Evolutionary conservation across 2,888 invertebrate species (phyloP).

Genomic region (Suillia variegata): DNA sequence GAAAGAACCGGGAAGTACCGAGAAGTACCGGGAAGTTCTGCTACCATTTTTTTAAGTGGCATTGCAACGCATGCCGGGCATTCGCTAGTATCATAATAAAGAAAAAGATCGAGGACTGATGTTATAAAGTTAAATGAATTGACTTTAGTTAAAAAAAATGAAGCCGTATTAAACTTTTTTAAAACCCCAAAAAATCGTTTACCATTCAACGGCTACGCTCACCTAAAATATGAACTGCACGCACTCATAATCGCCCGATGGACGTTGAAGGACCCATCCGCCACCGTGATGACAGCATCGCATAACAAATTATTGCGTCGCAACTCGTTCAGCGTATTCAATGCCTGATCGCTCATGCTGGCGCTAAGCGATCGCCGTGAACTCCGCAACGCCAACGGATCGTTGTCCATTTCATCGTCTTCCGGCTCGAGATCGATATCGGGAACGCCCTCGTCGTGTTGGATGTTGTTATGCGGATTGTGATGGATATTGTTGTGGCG

Average conservation of each 20-base stretch:
- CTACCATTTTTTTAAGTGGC: too few relatives aligned
- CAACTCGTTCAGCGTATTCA: conserved; percentile 83
- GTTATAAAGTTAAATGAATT: not conserved
- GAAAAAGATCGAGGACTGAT: too few relatives aligned
- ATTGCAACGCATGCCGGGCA: too few relatives aligned
- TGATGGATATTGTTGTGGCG: conserved; percentile 35
- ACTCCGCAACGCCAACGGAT: conserved; percentile 17
- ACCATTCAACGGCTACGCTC: conserved; percentile 42
- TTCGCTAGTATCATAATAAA: too few relatives aligned
- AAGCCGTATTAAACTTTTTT: not conserved
- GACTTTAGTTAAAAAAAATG: not conserved
- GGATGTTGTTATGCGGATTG: conserved; percentile 26
- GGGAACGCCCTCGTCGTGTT: conserved; percentile 38
- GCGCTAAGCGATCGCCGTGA: conserved; percentile 36
- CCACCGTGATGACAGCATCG: conserved; percentile 82
- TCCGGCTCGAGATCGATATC: conserved; percentile 23
- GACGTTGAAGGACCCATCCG: conserved; percentile 84
- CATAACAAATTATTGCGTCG: conserved; percentile 82
- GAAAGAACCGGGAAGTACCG: too few relatives aligned
- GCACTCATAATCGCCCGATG: conserved; percentile 86
- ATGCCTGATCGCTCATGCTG: conserved; percentile 79
- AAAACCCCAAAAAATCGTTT: not conserved
- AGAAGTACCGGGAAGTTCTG: too few relatives aligned
- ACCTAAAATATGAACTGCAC: conserved; percentile 91
- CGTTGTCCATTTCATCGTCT: conserved; percentile 28